Conservation (phyloP, 2,113 vertebrate genomes). For the Anas platyrhynchos region DNA sequence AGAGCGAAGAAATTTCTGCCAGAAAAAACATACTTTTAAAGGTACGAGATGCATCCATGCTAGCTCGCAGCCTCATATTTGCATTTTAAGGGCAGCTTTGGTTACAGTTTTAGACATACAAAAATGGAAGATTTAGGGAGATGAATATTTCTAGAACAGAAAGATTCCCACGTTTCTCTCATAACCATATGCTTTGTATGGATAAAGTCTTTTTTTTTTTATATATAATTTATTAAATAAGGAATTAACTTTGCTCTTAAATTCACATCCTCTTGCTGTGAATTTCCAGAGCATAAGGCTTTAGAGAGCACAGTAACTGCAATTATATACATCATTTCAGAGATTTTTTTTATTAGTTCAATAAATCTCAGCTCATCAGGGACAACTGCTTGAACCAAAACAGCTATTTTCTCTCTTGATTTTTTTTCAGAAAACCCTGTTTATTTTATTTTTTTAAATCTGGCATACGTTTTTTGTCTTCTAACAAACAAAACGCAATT, state of each 20-base stretch:
- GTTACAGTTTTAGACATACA: not conserved
- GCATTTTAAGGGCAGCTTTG: slow-evolving; percentile 20
- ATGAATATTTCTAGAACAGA: not conserved
- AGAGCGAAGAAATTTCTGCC: not conserved
- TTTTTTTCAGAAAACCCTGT: not conserved
- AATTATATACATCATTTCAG: not conserved
- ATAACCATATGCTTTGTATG: not conserved
- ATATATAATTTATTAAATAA: not conserved
- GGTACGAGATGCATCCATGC: not conserved
- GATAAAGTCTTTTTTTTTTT: not conserved
- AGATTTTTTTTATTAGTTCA: not conserved
- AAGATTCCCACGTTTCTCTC: not conserved
- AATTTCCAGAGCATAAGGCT: not conserved
- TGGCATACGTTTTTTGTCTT: not conserved
- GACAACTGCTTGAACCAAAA: not conserved
- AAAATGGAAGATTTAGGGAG: not conserved
- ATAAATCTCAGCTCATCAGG: not conserved
- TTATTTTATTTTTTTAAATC: not conserved
- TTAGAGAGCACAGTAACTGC: not conserved
- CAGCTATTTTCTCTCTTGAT: not conserved
- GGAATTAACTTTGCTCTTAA: not conserved
- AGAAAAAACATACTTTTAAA: slow-evolving; percentile 10
- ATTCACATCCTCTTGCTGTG: not conserved
- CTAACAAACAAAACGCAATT: not conserved
- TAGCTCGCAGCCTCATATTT: not conserved